Evolutionary conservation across 1,140 invertebrate genomes (phyloP).

Genomic region (Rhyacophila brunnea): DNA sequence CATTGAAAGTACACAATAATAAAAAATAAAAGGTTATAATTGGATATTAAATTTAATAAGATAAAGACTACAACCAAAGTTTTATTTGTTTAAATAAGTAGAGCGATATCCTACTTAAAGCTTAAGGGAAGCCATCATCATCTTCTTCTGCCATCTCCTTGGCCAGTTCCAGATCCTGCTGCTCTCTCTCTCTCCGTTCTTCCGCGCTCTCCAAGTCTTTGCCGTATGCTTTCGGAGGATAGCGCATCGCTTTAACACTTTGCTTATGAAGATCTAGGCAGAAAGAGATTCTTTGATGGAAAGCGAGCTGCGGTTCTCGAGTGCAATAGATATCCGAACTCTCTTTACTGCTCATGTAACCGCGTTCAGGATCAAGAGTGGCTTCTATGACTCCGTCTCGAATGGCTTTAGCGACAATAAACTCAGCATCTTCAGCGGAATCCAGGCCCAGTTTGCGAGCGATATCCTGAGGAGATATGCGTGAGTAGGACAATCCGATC

Average conservation of each 20-base stretch:
- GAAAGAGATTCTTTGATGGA: constrained; percentile 97
- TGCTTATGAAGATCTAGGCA: constrained; percentile 98
- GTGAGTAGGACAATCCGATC: constrained; percentile 94
- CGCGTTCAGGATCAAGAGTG: constrained; percentile 90
- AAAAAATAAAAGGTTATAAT: no score
- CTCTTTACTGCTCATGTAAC: constrained; percentile 97
- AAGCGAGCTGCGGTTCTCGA: constrained; percentile 92
- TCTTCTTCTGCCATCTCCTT: constrained; percentile 99
- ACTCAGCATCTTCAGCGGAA: constrained; percentile 96
- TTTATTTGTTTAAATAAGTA: no score
- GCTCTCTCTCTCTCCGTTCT: constrained; percentile 91
- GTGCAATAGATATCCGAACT: constrained; percentile 97
- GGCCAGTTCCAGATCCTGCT: constrained; percentile 95
- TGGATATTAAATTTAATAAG: no score
- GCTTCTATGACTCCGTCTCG: constrained; percentile 98
- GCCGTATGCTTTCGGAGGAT: constrained; percentile 98
- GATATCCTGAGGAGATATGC: constrained; percentile 93
- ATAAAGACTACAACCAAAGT: no score
- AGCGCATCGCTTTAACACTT: constrained; percentile 97
- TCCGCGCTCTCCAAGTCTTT: constrained; percentile 98
- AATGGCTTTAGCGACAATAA: constrained; percentile 99
- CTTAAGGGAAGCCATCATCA: constrained; percentile 80
- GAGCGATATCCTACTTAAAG: background rate
- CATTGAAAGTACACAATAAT: no score
- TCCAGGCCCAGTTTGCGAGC: constrained; percentile 91